phyloP scores from a whole-genome alignment of 1,140 invertebrate species.

The Micrasema minimum region DNA sequence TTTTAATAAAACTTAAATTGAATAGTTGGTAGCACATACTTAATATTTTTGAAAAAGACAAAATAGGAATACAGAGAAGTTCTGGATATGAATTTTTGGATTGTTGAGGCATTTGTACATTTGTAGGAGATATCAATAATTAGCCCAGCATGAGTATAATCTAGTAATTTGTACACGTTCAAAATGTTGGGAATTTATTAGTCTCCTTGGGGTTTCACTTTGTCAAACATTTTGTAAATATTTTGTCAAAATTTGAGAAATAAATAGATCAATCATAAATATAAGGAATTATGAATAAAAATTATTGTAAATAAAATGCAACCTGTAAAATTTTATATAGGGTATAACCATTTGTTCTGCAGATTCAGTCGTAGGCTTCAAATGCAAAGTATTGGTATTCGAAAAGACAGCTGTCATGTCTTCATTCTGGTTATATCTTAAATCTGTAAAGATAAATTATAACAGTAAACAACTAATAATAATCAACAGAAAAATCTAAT shows the following conservation, averaged over 20 bases:
- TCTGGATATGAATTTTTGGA: too few species aligned
- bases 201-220: too few species aligned
- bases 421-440: conserved; percentile 8
- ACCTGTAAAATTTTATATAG: conserved; percentile 45
- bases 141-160: too few species aligned
- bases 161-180: background rate
- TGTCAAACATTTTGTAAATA: too few species aligned
- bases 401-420: background rate
- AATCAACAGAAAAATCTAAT: background rate
- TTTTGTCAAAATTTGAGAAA: conserved; percentile 11
- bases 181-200: conserved; percentile 12
- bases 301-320: conserved; percentile 17
- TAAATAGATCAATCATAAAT: background rate
- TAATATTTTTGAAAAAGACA: background rate
- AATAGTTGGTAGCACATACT: background rate
- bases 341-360: conserved; percentile 22
- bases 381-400: conserved; percentile 26
- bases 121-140: too few species aligned
- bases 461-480: background rate
- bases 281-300: background rate
- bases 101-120: too few species aligned
- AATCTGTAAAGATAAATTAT: conserved; percentile 17
- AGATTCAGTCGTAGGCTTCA: conserved; percentile 21
- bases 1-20: conserved; percentile 5
- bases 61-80: background rate